phyloP scores from a whole-genome alignment of 2,797 vertebrate genomes.

The Anabas testudineus region DNA sequence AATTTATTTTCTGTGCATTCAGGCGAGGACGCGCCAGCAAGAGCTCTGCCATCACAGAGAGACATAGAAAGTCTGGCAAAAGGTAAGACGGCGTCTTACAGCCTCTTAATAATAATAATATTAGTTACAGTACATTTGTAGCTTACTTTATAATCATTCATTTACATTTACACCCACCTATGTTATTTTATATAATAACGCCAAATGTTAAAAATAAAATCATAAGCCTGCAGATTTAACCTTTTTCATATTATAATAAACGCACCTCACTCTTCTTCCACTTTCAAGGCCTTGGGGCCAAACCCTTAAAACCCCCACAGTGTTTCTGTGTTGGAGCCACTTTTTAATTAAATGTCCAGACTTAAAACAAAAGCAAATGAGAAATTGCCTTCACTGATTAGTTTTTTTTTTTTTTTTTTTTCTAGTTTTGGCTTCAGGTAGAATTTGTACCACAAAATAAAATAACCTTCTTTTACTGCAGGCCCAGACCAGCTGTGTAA shows the following conservation, averaged over 20 bases:
- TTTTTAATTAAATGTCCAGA: not conserved
- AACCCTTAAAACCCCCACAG: not conserved
- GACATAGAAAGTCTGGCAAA: conserved; percentile 92
- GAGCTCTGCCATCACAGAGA: conserved; percentile 87
- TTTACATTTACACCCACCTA: too few relatives aligned
- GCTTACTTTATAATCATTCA: too few relatives aligned
- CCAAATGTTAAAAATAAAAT: not conserved
- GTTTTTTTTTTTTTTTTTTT: too few relatives aligned
- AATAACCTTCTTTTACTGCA: not conserved
- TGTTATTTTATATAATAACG: not conserved
- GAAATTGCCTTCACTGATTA: not conserved
- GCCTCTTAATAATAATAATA: too few relatives aligned
- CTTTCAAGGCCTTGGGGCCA: conserved; percentile 8
- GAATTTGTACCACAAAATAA: conserved; percentile 3
- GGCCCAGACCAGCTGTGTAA: conserved; percentile 45
- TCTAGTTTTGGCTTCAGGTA: not conserved
- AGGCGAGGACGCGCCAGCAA: conserved; percentile 88
- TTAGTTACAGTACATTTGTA: too few relatives aligned
- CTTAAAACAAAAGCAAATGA: not conserved
- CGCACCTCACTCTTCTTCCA: not conserved
- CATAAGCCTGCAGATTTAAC: not conserved
- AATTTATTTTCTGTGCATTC: conserved; percentile 56
- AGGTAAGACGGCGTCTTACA: conserved; percentile 85
- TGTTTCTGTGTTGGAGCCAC: not conserved
- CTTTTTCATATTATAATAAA: too few relatives aligned